Percentiles rank a stretch among this genome's conserved stretches.
Evolutionary conservation across 2,888 invertebrate genomes (phyloP).

Genomic region (Tachina lurida): DNA sequence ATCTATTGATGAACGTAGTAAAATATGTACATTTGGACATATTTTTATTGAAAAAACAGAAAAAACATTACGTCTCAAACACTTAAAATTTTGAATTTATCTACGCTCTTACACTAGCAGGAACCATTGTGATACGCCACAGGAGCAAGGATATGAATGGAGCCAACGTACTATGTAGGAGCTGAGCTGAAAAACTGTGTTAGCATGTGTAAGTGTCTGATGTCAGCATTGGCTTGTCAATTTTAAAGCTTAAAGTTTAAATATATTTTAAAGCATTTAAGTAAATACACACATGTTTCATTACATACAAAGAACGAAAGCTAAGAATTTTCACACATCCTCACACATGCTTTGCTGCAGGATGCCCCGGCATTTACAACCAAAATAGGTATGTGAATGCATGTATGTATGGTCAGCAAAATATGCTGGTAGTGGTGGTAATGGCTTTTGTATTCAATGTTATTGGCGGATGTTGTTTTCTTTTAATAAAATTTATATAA

Average conservation of each 20-base stretch:
- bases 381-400: not conserved
- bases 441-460: slow-evolving; percentile 11
- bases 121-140: too few relatives aligned
- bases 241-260: slow-evolving; percentile 39
- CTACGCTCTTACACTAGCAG: too few relatives aligned
- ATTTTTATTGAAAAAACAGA: too few relatives aligned
- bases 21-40: too few relatives aligned
- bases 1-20: too few relatives aligned
- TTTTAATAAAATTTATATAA: slow-evolving; percentile 17
- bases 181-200: not conserved
- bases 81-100: too few relatives aligned
- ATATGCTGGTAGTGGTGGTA: not conserved
- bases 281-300: slow-evolving; percentile 27
- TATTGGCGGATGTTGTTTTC: not conserved
- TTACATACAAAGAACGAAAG: not conserved
- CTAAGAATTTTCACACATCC: slow-evolving; percentile 10
- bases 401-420: slow-evolving; percentile 3
- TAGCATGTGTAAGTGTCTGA: not conserved
- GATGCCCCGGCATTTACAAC: slow-evolving; percentile 7
- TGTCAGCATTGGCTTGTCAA: slow-evolving; percentile 20
- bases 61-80: too few relatives aligned
- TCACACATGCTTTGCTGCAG: not conserved
- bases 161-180: not conserved
- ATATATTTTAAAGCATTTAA: slow-evolving; percentile 41
- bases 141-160: not conserved